phyloP scores from a whole-genome alignment of 2,888 invertebrate genomes.

The Nesidiocoris tenuis region DNA sequence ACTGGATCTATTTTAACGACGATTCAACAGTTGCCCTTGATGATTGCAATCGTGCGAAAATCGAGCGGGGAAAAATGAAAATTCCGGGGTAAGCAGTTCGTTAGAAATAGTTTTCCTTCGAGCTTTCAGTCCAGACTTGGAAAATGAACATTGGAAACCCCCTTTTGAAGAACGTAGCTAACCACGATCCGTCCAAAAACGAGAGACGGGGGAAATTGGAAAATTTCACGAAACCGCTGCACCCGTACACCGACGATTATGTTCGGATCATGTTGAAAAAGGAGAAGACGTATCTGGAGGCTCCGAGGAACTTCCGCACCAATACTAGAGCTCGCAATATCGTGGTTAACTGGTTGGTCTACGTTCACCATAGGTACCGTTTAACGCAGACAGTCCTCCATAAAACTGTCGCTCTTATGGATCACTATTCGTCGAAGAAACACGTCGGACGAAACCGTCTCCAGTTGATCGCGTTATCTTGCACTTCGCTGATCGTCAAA shows the following conservation, averaged over 20 bases:
- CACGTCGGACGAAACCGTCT: conserved; percentile 10
- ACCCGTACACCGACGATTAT: conserved; percentile 29
- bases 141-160: too few species aligned
- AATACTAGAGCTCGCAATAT: conserved; percentile 32
- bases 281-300: conserved; percentile 9
- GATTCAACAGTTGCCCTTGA: neutral
- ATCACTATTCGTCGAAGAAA: conserved; percentile 22
- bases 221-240: neutral
- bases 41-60: neutral
- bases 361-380: conserved; percentile 18
- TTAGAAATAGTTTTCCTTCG: too few species aligned
- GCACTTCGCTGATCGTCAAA: conserved; percentile 18
- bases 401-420: conserved; percentile 31
- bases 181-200: too few species aligned
- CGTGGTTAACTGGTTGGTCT: conserved; percentile 31
- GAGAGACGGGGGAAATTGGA: neutral
- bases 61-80: too few species aligned
- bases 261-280: conserved; percentile 5
- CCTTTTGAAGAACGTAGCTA: too few species aligned
- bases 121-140: too few species aligned
- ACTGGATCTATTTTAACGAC: neutral
- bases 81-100: too few species aligned
- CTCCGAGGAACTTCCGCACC: conserved; percentile 20
- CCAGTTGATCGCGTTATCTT: conserved; percentile 15
- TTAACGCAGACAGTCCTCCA: conserved; percentile 22